Percentiles rank a stretch among this genome's conserved stretches.
Conservation (phyloP, 2,888 invertebrate species). For the Syritta pipiens region DNA sequence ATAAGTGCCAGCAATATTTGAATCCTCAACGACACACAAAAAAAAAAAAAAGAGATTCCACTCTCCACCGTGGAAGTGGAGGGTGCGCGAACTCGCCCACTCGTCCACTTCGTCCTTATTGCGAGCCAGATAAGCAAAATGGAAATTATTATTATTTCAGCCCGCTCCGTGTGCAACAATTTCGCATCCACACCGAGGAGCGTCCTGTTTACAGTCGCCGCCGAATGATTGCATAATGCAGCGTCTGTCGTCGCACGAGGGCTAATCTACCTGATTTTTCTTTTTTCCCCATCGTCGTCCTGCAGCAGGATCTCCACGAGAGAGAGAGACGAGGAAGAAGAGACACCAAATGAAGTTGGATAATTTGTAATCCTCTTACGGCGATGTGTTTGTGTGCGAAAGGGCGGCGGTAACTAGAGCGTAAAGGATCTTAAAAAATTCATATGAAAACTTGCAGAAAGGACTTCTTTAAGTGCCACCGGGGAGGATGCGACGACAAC, state of each 20-base stretch:
- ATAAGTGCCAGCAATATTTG: constrained; percentile 65
- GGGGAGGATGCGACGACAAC: too few species aligned
- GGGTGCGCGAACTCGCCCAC: neutral
- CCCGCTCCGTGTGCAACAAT: neutral
- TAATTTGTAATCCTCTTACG: constrained; percentile 51
- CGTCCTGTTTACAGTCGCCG: constrained; percentile 8
- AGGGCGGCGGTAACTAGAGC: constrained; percentile 29
- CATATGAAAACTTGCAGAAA: constrained; percentile 9
- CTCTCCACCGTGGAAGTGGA: constrained; percentile 18
- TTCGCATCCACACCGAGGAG: neutral
- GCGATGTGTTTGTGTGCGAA: constrained; percentile 5
- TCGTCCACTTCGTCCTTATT: constrained; percentile 20
- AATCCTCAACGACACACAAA: constrained; percentile 34
- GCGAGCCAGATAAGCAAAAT: constrained; percentile 54
- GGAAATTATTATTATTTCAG: constrained; percentile 55
- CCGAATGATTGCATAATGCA: constrained; percentile 35
- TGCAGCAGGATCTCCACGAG: neutral
- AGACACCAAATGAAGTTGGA: constrained; percentile 40
- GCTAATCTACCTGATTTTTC: constrained; percentile 51
- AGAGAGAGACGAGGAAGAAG: constrained; percentile 4
- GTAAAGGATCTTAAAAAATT: constrained; percentile 27
- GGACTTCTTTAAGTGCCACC: neutral
- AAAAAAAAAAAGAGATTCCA: constrained; percentile 59
- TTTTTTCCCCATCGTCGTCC: constrained; percentile 7
- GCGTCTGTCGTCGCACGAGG: constrained; percentile 10